Base-by-base conservation (phyloP, 37 sponge, comb jelly and placozoan species). In the Amphimedon queenslandica region DNA sequence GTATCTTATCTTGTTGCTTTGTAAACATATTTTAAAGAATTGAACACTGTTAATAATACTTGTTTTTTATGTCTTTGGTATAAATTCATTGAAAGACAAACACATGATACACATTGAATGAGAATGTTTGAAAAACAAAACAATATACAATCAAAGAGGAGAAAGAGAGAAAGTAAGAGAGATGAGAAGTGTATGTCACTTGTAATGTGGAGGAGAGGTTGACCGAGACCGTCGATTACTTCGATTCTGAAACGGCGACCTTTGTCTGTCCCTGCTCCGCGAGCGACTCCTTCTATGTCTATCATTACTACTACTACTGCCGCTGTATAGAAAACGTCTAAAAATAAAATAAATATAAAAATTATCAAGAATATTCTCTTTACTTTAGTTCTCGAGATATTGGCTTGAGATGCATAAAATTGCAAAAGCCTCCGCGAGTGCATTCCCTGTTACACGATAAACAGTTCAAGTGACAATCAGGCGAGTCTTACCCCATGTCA, bases 371-470 rank as follows among this genome's bases (percentile, higher is more conserved):
- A n/a, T n/a, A 67, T 34, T 35, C 23, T 10, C 6, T 85, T 90
- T 64, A 88, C 87, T 90, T 78, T 8, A 98, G 82, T 25, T 94
- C 91, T 73, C 80, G 82, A n/a, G 95, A 89, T 41, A 98, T 89
- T 0, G 95, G 95, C 80, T 98, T 98, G 51, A 94, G 75, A 51
- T 98, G 99, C 99, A 98, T 98, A 82, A 98, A 98, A 70, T 98
- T 98, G 67, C 99, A 98, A 80, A 94, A 98, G 0, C 99, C 99
- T 69, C 96, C 96, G 1, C 96, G 89, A 21, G 96, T 95, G 58
- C 96, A 95, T 63, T 95, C 96, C 23, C 89, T 88, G 53, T 24
- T 23, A n/a, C 29, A 1, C 69, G 2, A 42, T 11, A 21, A 55
- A 41, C 3, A 33, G 8, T 11, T 20, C 37, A 73, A 11, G 57